These are phyloP conservation scores for Villa cingulata DNA, from an alignment of 2,888 invertebrate species.

Conservation along the genomic window DNA sequence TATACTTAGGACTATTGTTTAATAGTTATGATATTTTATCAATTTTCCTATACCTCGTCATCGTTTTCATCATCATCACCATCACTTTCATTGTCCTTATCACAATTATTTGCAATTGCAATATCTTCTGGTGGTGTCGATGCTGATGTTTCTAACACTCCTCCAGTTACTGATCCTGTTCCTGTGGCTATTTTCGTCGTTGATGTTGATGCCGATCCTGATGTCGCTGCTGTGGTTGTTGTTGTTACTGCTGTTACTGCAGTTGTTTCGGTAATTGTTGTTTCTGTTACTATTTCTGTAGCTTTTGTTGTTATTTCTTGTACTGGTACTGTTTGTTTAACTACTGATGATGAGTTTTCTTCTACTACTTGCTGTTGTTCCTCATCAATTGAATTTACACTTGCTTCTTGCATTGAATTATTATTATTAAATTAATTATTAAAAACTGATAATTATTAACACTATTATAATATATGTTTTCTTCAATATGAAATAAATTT, in stretches of 20 bases:
- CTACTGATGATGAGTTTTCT: neutral
- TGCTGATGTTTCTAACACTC: neutral
- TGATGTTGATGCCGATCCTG: neutral
- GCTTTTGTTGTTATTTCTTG: neutral
- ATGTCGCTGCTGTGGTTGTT: neutral
- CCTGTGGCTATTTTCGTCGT: neutral
- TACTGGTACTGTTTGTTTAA: neutral
- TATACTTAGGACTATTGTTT: conserved; percentile 2
- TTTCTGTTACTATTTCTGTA: neutral
- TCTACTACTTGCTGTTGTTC: neutral
- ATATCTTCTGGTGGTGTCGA: neutral
- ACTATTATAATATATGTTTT: no score
- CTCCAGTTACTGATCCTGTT: neutral
- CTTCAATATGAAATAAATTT: no score
- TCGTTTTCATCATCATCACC: conserved; percentile 43
- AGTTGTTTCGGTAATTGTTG: neutral
- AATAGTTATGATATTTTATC: neutral
- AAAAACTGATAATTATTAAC: no score
- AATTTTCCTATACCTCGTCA: conserved; percentile 41
- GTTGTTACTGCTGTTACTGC: neutral
- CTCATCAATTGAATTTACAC: neutral
- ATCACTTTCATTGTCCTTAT: conserved; percentile 41
- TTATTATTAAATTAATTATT: no score
- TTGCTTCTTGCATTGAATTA: neutral
- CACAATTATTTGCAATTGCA: conserved; percentile 18